Evolutionary conservation across 1,140 invertebrate genomes (phyloP).

Genomic region (Achatina immaculata): DNA sequence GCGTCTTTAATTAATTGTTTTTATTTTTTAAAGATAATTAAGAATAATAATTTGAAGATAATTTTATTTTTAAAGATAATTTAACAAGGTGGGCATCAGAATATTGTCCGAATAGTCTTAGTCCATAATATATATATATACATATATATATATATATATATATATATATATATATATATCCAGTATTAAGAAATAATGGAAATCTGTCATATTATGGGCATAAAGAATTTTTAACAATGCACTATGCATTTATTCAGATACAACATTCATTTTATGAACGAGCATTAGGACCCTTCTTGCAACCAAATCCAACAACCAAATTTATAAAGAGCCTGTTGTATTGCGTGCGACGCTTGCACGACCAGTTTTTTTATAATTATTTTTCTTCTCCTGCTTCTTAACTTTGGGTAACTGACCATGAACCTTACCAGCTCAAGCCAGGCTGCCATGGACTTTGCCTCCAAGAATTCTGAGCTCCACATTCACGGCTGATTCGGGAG

Average conservation of each 20-base stretch:
- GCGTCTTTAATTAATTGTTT: no score
- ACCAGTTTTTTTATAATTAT: conserved; percentile 99
- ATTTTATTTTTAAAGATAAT: no score
- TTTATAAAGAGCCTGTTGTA: conserved; percentile 99
- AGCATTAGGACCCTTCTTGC: conserved; percentile 97
- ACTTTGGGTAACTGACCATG: conserved; percentile 99
- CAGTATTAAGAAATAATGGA: not conserved
- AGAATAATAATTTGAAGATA: no score
- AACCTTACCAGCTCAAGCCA: conserved; percentile 99
- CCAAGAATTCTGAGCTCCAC: conserved; percentile 68
- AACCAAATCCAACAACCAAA: conserved; percentile 90
- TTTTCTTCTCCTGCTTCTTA: conserved; percentile 99
- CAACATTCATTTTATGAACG: conserved; percentile 74
- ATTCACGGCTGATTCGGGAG: conserved; percentile 61
- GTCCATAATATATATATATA: not conserved
- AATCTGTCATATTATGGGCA: no score
- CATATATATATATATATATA: not conserved
- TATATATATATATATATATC: not conserved
- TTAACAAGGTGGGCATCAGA: no score
- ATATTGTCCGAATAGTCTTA: no score
- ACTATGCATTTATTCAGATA: no score
- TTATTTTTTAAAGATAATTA: no score
- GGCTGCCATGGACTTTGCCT: conserved; percentile 80
- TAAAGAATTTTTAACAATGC: no score
- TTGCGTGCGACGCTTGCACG: conserved; percentile 97